Conservation (phyloP, 1,140 invertebrate genomes). For the Ephestia elutella region DNA sequence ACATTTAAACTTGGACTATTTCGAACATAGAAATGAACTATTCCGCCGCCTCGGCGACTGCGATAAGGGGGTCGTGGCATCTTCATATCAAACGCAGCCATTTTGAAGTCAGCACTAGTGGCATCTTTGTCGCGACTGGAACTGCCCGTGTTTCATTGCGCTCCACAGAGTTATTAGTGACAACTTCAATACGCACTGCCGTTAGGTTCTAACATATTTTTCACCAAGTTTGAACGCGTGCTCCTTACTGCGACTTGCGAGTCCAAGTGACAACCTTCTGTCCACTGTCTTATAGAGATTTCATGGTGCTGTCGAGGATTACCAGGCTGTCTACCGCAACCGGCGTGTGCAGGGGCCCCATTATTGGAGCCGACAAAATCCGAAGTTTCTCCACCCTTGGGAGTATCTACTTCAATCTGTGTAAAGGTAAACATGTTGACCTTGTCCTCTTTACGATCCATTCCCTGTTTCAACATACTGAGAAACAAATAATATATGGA, state of each 20-base stretch:
- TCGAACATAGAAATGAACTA: background rate
- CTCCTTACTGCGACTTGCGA: background rate
- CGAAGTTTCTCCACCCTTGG: constrained; percentile 10
- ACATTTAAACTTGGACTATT: too few species aligned
- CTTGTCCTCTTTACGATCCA: too few species aligned
- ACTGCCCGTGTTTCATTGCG: constrained; percentile 23
- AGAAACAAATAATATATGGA: too few species aligned
- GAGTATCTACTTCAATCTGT: constrained; percentile 49
- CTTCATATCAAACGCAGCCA: constrained; percentile 32
- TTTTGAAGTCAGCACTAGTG: constrained; percentile 41
- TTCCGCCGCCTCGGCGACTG: background rate
- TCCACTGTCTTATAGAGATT: constrained; percentile 32
- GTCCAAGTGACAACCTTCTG: background rate
- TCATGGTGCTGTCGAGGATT: constrained; percentile 56
- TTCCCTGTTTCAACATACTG: too few species aligned
- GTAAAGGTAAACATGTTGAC: constrained; percentile 38
- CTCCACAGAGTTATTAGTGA: constrained; percentile 1
- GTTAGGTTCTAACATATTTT: background rate
- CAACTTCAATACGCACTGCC: constrained; percentile 11
- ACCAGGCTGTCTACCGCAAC: constrained; percentile 22
- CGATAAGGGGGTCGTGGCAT: background rate
- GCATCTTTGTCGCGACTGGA: constrained; percentile 34
- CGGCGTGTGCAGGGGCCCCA: constrained; percentile 28
- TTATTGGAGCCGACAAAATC: constrained; percentile 18
- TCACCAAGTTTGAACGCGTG: background rate